A percentile compares a stretch with the other conserved stretches of the same genome.
Conservation (phyloP, 2,113 vertebrate genomes). For the Daubentonia madagascariensis region DNA sequence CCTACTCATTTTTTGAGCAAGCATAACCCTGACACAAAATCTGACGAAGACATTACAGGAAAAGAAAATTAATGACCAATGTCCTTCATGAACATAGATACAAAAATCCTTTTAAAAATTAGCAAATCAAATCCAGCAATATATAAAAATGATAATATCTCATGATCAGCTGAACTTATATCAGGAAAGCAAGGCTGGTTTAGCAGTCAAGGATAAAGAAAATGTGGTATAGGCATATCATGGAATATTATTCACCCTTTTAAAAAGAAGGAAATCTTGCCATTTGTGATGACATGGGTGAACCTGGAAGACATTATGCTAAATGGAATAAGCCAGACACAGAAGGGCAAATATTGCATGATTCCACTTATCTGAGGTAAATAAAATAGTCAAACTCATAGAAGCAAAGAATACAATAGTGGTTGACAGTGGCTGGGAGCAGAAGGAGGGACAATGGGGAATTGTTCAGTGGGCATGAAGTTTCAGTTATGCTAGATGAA, state of each 20-base stretch:
- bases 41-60: neutral
- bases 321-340: neutral
- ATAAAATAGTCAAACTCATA: neutral
- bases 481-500: no score
- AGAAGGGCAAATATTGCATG: neutral
- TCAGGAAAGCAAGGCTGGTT: neutral
- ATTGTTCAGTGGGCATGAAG: no score
- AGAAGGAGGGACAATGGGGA: no score
- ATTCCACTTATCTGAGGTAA: neutral
- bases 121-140: neutral
- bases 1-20: neutral
- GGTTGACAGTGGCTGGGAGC: no score
- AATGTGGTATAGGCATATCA: neutral
- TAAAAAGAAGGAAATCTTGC: neutral
- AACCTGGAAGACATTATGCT: no score
- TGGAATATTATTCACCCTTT: neutral
- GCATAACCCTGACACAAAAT: neutral
- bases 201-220: neutral
- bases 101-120: neutral
- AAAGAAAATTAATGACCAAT: neutral
- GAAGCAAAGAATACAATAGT: no score
- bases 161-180: neutral
- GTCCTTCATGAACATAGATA: neutral
- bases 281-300: neutral
- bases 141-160: neutral